Percentiles rank a stretch among this genome's conserved stretches.
These are phyloP conservation scores for Amphipyra tragopoginis DNA, from an alignment of 2,888 invertebrate genomes.

Conservation along the genomic window DNA sequence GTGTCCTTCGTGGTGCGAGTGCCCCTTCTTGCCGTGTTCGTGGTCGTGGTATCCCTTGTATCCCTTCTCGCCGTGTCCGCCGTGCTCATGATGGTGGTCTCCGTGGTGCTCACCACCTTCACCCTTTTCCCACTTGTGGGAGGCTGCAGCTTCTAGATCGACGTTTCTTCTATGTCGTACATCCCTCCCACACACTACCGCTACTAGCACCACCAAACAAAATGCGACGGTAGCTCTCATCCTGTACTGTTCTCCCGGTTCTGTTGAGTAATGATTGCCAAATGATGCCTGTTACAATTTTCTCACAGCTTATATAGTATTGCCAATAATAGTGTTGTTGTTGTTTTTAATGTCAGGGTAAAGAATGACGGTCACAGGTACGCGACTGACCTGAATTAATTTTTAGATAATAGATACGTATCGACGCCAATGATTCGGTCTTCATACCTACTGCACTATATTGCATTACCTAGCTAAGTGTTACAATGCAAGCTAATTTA, in stretches of 20 bases:
- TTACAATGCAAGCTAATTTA: constrained; percentile 24
- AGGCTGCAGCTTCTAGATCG: constrained; percentile 88
- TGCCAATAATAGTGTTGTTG: constrained; percentile 79
- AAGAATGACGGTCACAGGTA: constrained; percentile 79
- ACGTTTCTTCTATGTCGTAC: constrained; percentile 82
- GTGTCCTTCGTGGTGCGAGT: constrained; percentile 92
- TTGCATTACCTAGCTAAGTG: constrained; percentile 15
- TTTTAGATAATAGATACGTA: constrained; percentile 60
- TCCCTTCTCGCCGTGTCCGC: constrained; percentile 92
- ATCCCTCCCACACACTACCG: constrained; percentile 84
- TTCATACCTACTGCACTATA: constrained; percentile 11
- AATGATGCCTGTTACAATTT: constrained; percentile 85
- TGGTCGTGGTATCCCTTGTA: constrained; percentile 92
- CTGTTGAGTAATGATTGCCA: constrained; percentile 82
- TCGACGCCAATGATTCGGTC: constrained; percentile 44
- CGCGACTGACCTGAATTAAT: constrained; percentile 81
- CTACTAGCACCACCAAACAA: constrained; percentile 81
- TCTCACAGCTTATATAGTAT: constrained; percentile 86
- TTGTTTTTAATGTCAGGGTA: constrained; percentile 86
- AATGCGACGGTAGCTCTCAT: constrained; percentile 78
- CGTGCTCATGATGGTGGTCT: constrained; percentile 91
- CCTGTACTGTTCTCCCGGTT: constrained; percentile 72
- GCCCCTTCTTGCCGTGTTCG: constrained; percentile 92
- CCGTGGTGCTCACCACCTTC: constrained; percentile 91
- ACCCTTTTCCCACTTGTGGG: constrained; percentile 86